Evolutionary conservation across 92 coral and sea anemone genomes (phyloP), one percentile per base, ranked within the genome.

Genomic region (Actinernus sp.): DNA sequence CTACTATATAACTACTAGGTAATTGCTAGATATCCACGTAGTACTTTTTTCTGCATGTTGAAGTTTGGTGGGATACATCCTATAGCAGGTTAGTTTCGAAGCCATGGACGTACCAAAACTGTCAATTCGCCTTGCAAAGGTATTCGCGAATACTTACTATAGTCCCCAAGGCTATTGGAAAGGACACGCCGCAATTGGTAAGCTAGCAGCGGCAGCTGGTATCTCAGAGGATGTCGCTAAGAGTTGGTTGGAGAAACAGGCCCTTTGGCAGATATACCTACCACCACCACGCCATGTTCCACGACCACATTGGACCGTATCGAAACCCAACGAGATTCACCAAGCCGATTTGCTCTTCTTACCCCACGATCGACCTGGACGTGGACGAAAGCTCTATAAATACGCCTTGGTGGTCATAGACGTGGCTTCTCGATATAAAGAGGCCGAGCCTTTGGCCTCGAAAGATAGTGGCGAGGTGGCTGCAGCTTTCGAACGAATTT

Each of bases 331-430:
- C 31, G 57, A 50, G 57, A 31, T 50, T 36, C 67, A 43, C 34
- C 68, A 71, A 25, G 78, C 78, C 27, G 46, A 58, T 29, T 34
- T 58, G 17, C 54, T 37, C 3, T 28, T 55, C 43, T 29, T 58
- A 1, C 78, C 78, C 1, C 76, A 55, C 17, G 52, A 55, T 39
- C 28, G 46, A 1, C 61, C 31, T 0, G 43, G 22, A 6, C 34
- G 53, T 8, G 54, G 76, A 0, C 33, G 36, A 4, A 68, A 68
- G 26, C 19, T 28, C 7, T 68, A 37, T 54, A 39, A 58, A 29
- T 71, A 58, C 21, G 78, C 68, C 22, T 26, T 71, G 31, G 58
- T 68, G 1, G 58, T 58, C 11, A 52, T 69, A 6, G 77, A 69
- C 29, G 77, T 55, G 7, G 55, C 66, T 2, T 26, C 49, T 25